phyloP scores from a whole-genome alignment of 92 coral and sea anemone genomes.

The Anthopleura xanthogrammica region DNA sequence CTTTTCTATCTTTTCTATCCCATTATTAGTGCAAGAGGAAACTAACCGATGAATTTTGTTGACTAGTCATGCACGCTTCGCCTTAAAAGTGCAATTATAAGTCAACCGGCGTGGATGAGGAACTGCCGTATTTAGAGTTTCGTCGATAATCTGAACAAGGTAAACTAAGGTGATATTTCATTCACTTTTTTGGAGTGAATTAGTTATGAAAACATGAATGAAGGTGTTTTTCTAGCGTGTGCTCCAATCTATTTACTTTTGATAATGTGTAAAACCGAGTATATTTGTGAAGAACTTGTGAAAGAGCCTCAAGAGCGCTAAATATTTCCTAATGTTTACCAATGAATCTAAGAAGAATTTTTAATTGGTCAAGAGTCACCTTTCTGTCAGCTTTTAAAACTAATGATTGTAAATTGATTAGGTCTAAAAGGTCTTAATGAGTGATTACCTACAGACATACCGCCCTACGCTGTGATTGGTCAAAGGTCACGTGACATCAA shows the following conservation, averaged over 20 bases:
- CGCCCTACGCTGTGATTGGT: slow-evolving; percentile 10
- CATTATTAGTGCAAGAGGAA: no score
- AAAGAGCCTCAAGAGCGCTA: slow-evolving; percentile 15
- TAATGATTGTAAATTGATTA: slow-evolving; percentile 22
- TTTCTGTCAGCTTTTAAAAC: slow-evolving; percentile 22
- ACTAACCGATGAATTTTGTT: no score
- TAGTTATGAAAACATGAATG: neutral
- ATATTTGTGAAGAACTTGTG: neutral
- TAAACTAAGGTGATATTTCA: no score
- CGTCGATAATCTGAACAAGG: no score
- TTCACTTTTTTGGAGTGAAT: neutral
- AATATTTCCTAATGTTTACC: slow-evolving; percentile 12
- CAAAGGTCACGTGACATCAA: slow-evolving; percentile 25
- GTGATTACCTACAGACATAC: slow-evolving; percentile 21
- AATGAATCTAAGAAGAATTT: neutral
- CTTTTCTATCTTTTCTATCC: no score
- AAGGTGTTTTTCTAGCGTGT: neutral
- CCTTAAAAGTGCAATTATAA: no score
- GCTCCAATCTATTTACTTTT: neutral
- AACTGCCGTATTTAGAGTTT: neutral
- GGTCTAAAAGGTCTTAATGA: slow-evolving; percentile 29
- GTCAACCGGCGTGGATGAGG: no score
- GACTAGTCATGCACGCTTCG: no score
- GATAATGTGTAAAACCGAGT: neutral
- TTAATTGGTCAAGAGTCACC: slow-evolving; percentile 14